Percentiles rank a stretch among this genome's conserved stretches.
Evolutionary conservation across 2,797 vertebrate genomes (phyloP).

Genomic region (Peromyscus melanophrys): DNA sequence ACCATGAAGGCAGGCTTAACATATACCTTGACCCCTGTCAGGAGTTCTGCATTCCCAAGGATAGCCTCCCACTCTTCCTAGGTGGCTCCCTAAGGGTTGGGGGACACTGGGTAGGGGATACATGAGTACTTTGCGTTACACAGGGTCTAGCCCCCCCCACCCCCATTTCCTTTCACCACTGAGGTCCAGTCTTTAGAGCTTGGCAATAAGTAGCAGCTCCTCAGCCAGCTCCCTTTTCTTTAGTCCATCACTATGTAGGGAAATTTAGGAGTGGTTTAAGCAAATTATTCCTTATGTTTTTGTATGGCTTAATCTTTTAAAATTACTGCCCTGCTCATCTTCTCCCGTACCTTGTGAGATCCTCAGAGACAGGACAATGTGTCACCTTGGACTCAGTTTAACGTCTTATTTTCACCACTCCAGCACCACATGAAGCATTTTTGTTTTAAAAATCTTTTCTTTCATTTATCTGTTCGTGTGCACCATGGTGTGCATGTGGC

Average conservation of each 20-base stretch:
- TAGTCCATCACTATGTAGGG: background rate
- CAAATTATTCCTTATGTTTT: background rate
- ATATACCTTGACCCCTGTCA: no score
- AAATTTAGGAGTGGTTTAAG: background rate
- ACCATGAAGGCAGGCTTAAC: background rate
- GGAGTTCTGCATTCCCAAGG: background rate
- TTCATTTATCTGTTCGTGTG: background rate
- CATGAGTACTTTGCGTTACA: rapidly evolving
- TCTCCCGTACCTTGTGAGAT: background rate
- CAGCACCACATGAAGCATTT: background rate
- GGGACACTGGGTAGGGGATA: background rate
- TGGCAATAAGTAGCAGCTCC: background rate
- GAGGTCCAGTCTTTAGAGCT: background rate
- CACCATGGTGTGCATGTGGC: background rate
- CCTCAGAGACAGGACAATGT: background rate
- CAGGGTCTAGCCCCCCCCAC: background rate
- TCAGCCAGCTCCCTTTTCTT: background rate
- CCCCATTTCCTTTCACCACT: background rate
- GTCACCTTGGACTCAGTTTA: background rate
- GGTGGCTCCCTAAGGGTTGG: background rate
- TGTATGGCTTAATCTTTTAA: background rate
- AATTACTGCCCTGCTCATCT: background rate
- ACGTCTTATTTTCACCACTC: background rate
- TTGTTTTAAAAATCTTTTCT: background rate
- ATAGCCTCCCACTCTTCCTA: background rate